Conservation (phyloP, 2,888 invertebrate genomes). For the Congeria kusceri region DNA sequence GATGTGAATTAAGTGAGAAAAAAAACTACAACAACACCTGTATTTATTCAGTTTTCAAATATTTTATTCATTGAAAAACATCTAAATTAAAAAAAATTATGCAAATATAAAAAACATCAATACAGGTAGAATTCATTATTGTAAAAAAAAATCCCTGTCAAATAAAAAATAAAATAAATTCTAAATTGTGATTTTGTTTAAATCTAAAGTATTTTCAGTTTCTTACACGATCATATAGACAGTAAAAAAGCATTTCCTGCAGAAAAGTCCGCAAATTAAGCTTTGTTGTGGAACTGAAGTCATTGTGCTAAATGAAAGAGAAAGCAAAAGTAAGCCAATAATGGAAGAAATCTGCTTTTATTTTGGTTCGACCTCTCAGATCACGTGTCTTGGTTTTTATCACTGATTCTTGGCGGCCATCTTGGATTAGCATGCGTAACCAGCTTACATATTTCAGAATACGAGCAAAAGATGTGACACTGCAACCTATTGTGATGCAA, state of each 20-base stretch:
- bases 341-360: slow-evolving; percentile 5
- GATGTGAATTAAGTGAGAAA: not conserved
- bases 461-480: slow-evolving; percentile 38
- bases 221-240: not conserved
- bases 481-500: slow-evolving; percentile 33
- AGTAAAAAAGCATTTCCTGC: not conserved
- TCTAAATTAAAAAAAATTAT: no score
- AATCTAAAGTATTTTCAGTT: not conserved
- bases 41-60: not conserved
- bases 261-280: not conserved
- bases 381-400: slow-evolving; percentile 53
- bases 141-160: no score
- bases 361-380: slow-evolving; percentile 35
- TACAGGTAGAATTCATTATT: no score
- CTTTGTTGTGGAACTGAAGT: no score
- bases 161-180: not conserved
- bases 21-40: not conserved
- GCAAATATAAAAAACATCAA: no score
- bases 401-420: slow-evolving; percentile 53
- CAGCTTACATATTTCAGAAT: slow-evolving; percentile 40
- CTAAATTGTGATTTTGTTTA: not conserved
- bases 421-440: slow-evolving; percentile 63
- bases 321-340: no score
- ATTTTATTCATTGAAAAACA: not conserved
- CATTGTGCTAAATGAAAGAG: no score